These are phyloP conservation scores for Acanthococcus lagerstroemiae DNA, from an alignment of 2,888 invertebrate species.

Conservation along the genomic window DNA sequence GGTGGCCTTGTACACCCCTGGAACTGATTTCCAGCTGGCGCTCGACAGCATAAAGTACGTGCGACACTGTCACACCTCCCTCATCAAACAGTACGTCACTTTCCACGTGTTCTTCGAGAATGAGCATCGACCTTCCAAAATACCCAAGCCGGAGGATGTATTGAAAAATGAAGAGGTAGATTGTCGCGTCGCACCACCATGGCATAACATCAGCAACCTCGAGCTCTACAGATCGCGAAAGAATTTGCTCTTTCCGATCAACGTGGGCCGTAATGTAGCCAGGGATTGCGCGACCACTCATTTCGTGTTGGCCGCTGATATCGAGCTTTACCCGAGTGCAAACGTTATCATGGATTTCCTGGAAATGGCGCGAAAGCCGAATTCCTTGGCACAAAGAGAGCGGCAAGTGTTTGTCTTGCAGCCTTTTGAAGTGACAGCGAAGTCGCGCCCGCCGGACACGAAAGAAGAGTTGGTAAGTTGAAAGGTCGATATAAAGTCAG, in stretches of 20 bases:
- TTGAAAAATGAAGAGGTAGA: conserved; percentile 53
- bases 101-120: conserved; percentile 84
- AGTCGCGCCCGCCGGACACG: conserved; percentile 52
- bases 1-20: conserved; percentile 77
- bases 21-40: conserved; percentile 66
- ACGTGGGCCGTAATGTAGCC: conserved; percentile 82
- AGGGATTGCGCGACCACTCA: conserved; percentile 71
- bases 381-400: conserved; percentile 49
- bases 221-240: conserved; percentile 69
- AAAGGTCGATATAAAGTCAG: no score
- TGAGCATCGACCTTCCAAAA: conserved; percentile 64
- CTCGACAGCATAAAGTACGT: conserved; percentile 70
- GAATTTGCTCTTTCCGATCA: conserved; percentile 76
- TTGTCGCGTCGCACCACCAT: conserved; percentile 61
- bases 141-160: conserved; percentile 46
- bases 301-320: conserved; percentile 75
- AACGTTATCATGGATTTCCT: conserved; percentile 69
- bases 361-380: conserved; percentile 69
- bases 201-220: conserved; percentile 50
- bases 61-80: conserved; percentile 59
- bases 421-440: conserved; percentile 74
- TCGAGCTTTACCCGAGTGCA: conserved; percentile 82
- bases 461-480: conserved; percentile 56
- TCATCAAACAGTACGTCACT: conserved; percentile 67
- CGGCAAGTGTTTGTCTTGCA: conserved; percentile 75